Conservation (phyloP, 1,140 invertebrate genomes). For the Zaprionus camerounensis region DNA sequence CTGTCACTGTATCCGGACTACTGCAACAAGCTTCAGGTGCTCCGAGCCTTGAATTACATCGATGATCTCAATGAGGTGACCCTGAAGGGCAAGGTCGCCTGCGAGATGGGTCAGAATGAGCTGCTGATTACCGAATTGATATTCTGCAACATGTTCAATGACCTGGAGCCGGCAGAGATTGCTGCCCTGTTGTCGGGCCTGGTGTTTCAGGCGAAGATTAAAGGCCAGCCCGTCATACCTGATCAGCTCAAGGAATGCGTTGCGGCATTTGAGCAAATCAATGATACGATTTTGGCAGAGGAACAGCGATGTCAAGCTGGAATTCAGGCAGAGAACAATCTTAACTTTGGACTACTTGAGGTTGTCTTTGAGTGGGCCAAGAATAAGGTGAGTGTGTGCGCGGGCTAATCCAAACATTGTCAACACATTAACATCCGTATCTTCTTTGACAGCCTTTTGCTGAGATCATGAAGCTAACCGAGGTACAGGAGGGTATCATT, state of each 20-base stretch:
- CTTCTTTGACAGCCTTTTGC: constrained; percentile 88
- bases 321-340: constrained; percentile 84
- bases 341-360: constrained; percentile 96
- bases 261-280: constrained; percentile 75
- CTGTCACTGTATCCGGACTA: constrained; percentile 95
- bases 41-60: constrained; percentile 91
- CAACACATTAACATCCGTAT: constrained; percentile 50
- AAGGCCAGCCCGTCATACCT: constrained; percentile 85
- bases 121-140: constrained; percentile 98
- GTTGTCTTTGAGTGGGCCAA: constrained; percentile 98
- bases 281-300: constrained; percentile 69
- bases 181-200: constrained; percentile 95
- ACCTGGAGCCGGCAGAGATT: constrained; percentile 94
- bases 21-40: constrained; percentile 91
- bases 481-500: constrained; percentile 99
- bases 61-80: constrained; percentile 90
- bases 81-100: constrained; percentile 96
- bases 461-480: constrained; percentile 96
- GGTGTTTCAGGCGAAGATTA: constrained; percentile 94
- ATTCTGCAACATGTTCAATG: constrained; percentile 95
- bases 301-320: constrained; percentile 69
- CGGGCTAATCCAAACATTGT: not conserved
- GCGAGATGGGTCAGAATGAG: constrained; percentile 97
- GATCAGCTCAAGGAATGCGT: constrained; percentile 85
- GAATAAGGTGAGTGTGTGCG: constrained; percentile 87